Conservation (phyloP, 2,888 invertebrate genomes). For the Gibbula magus region DNA sequence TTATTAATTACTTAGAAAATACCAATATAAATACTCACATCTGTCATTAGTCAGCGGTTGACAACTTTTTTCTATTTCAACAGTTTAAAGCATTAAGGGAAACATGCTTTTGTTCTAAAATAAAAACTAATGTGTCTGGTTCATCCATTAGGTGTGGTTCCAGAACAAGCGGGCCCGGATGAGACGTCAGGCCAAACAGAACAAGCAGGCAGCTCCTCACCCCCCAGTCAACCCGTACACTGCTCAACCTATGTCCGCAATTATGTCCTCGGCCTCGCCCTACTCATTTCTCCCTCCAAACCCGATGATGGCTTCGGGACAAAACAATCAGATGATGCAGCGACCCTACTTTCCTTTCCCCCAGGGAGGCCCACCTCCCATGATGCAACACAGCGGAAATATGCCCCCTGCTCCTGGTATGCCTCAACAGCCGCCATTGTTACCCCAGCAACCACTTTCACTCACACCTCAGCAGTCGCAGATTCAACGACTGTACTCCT, state of each 20-base stretch:
- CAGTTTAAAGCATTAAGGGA: no score
- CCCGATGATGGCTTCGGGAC: neutral
- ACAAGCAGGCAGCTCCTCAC: neutral
- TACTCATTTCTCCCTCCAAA: constrained; percentile 14
- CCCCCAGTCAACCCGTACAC: neutral
- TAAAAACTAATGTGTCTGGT: neutral
- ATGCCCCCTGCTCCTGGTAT: neutral
- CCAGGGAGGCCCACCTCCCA: neutral
- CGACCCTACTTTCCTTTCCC: constrained; percentile 9
- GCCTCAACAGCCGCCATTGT: neutral
- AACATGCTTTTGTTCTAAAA: no score
- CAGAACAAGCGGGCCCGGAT: constrained; percentile 27
- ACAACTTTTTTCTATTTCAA: no score
- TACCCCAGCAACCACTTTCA: neutral
- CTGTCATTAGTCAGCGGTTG: no score
- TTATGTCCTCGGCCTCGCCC: neutral
- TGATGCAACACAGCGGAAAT: neutral
- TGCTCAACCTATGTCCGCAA: neutral
- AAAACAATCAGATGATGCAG: constrained; percentile 15
- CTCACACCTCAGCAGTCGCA: neutral
- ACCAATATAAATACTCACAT: no score
- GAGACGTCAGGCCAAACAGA: constrained; percentile 24
- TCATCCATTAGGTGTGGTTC: constrained; percentile 22
- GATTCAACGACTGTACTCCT: neutral
- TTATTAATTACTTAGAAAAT: no score